Evolutionary conservation across 2,888 invertebrate genomes (phyloP).

Genomic region (Ormyrus nitidulus): DNA sequence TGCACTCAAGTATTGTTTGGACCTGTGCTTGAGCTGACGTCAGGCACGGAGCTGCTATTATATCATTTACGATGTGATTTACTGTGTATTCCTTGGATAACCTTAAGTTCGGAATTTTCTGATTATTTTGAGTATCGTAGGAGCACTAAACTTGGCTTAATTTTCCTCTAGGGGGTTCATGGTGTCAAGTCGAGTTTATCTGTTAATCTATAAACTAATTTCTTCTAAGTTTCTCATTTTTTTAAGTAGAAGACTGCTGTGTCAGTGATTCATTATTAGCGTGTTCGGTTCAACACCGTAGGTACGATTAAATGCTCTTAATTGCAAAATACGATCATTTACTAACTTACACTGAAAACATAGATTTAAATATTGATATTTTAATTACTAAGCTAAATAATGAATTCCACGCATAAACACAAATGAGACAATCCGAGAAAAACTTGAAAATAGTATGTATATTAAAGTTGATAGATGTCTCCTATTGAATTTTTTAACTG

Average conservation of each 20-base stretch:
- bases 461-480: constrained; percentile 51
- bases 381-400: constrained; percentile 49
- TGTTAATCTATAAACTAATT: constrained; percentile 52
- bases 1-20: constrained; percentile 20
- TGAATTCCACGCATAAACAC: constrained; percentile 46
- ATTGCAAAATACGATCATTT: constrained; percentile 15
- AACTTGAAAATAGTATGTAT: constrained; percentile 46
- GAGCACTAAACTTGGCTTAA: constrained; percentile 52
- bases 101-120: constrained; percentile 49
- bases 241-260: constrained; percentile 54
- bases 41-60: constrained; percentile 50
- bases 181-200: constrained; percentile 54
- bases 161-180: constrained; percentile 47
- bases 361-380: constrained; percentile 47
- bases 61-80: constrained; percentile 50
- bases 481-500: constrained; percentile 51
- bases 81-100: constrained; percentile 55
- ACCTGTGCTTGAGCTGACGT: constrained; percentile 36
- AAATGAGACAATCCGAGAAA: constrained; percentile 53
- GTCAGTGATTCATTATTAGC: constrained; percentile 48
- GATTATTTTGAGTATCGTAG: constrained; percentile 47
- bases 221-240: constrained; percentile 31
- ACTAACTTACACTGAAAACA: constrained; percentile 24
- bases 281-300: constrained; percentile 46
- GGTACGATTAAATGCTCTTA: constrained; percentile 44